Evolutionary conservation across 2,113 vertebrate species (phyloP).

Genomic region (Tenebrosternarchus preto): DNA sequence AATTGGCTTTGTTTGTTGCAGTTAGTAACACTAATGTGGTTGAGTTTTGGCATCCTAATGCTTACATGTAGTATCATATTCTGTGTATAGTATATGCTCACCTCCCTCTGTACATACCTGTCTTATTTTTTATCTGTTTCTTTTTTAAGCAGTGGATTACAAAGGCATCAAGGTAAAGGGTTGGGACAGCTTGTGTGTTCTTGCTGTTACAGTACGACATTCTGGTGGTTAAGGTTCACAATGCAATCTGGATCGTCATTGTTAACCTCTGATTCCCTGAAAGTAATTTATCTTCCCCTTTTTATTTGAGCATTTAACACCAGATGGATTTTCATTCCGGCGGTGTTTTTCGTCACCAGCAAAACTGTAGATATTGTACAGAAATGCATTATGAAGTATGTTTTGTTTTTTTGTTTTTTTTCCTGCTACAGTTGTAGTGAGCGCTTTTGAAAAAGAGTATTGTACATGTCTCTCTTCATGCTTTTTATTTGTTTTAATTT

Average conservation of each 20-base stretch:
- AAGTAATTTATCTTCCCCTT: constrained; percentile 18
- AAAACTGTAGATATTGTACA: constrained; percentile 71
- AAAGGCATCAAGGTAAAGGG: constrained; percentile 13
- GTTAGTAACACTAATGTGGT: constrained; percentile 36
- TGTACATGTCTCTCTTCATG: constrained; percentile 47
- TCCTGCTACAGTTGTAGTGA: constrained; percentile 58
- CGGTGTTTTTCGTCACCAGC: constrained; percentile 64
- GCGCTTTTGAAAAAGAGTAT: constrained; percentile 50
- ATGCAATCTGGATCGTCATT: constrained; percentile 22
- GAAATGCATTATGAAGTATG: constrained; percentile 62
- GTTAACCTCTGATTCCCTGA: constrained; percentile 24
- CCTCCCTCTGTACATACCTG: constrained; percentile 43
- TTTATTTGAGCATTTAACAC: constrained; percentile 46
- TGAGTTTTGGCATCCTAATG: constrained; percentile 23
- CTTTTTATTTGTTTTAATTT: constrained; percentile 68
- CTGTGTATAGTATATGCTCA: constrained; percentile 26
- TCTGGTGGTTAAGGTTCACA: constrained; percentile 23
- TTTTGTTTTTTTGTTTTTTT: constrained; percentile 42
- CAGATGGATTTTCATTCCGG: constrained; percentile 50
- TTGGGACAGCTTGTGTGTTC: constrained; percentile 40
- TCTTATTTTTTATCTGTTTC: not conserved
- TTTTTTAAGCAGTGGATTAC: constrained; percentile 25
- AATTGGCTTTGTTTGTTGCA: constrained; percentile 41
- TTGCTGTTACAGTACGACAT: constrained; percentile 40
- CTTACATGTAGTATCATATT: constrained; percentile 11